Evolutionary conservation across 2,888 invertebrate species (phyloP).

Genomic region (Platerodrilus igneus): DNA sequence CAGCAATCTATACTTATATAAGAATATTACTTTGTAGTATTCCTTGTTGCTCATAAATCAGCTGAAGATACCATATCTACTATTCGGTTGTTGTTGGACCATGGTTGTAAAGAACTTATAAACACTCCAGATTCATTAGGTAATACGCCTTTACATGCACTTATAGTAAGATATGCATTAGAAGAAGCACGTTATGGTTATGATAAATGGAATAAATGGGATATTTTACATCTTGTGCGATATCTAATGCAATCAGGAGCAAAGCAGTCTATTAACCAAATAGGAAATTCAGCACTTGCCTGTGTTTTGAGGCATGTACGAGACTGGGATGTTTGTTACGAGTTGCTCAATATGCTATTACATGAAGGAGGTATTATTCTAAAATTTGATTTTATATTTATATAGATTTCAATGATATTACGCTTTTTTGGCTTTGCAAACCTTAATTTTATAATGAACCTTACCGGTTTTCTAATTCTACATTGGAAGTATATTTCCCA

Average conservation of each 20-base stretch:
- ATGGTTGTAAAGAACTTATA: constrained; percentile 67
- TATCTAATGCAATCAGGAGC: constrained; percentile 60
- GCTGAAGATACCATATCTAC: constrained; percentile 68
- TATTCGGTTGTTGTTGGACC: constrained; percentile 63
- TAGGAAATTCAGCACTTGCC: constrained; percentile 64
- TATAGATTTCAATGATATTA: no score
- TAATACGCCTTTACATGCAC: constrained; percentile 67
- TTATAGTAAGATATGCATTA: constrained; percentile 60
- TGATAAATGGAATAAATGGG: constrained; percentile 71
- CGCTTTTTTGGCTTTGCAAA: no score
- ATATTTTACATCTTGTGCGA: constrained; percentile 64
- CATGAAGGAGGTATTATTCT: constrained; percentile 53
- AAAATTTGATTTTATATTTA: no score
- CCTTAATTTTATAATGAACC: no score
- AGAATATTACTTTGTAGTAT: constrained; percentile 49
- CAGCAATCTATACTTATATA: neutral
- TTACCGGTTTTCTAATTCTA: no score
- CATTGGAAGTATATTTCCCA: no score
- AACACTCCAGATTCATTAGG: constrained; percentile 69
- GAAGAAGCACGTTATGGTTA: constrained; percentile 65
- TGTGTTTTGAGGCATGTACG: constrained; percentile 67
- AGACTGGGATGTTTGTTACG: constrained; percentile 64
- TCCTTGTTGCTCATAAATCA: constrained; percentile 63
- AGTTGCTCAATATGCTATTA: constrained; percentile 56
- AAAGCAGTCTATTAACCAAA: constrained; percentile 63